phyloP scores from a whole-genome alignment of 2,797 vertebrate genomes.

The Sandelia bainsii region DNA sequence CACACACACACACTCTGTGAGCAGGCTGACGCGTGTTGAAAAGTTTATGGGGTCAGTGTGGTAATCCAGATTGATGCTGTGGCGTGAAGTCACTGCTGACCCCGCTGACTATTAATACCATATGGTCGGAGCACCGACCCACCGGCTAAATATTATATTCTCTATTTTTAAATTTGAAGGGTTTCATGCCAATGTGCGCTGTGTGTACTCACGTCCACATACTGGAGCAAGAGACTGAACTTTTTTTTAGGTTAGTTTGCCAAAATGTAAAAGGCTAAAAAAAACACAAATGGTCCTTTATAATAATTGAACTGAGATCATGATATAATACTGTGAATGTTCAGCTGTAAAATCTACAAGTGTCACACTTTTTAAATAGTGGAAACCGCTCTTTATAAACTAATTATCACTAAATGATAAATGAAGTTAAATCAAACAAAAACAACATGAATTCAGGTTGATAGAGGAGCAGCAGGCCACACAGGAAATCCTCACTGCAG shows the following conservation, averaged over 20 bases:
- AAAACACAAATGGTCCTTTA: not conserved
- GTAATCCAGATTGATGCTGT: conserved; percentile 61
- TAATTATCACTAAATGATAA: too few species aligned
- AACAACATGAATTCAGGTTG: too few species aligned
- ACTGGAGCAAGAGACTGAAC: not conserved
- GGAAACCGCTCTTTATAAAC: too few species aligned
- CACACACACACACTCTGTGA: not conserved
- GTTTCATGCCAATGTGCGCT: not conserved
- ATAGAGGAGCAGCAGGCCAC: too few species aligned
- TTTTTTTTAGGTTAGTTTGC: not conserved
- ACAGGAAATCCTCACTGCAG: too few species aligned
- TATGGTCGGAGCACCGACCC: conserved; percentile 53
- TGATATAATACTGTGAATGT: not conserved
- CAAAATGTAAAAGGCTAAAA: not conserved
- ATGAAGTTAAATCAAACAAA: too few species aligned
- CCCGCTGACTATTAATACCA: conserved; percentile 69
- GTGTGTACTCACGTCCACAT: not conserved
- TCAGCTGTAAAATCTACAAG: not conserved
- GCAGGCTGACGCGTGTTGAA: conserved; percentile 57
- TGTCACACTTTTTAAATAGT: not conserved
- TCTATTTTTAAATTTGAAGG: conserved; percentile 57
- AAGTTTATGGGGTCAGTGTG: conserved; percentile 59
- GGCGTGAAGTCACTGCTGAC: conserved; percentile 66
- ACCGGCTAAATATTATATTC: conserved; percentile 51
- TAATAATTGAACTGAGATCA: not conserved